Evolutionary conservation across 1,140 invertebrate species (phyloP).

Genomic region (Pectinophora gossypiella): DNA sequence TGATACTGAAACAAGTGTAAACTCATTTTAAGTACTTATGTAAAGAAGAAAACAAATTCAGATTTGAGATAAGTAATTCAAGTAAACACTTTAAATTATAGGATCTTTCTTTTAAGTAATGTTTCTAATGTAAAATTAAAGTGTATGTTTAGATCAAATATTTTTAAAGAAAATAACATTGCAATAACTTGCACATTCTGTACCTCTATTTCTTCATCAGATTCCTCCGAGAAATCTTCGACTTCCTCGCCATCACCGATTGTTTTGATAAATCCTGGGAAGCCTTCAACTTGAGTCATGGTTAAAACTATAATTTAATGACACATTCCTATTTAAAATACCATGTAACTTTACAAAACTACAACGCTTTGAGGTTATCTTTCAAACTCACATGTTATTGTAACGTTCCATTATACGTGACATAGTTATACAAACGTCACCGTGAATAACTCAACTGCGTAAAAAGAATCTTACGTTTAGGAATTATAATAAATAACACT

Average conservation of each 20-base stretch:
- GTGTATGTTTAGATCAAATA: no score
- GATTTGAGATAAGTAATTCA: no score
- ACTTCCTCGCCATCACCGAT: conserved; percentile 88
- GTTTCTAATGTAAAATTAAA: no score
- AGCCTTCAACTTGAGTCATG: conserved; percentile 32
- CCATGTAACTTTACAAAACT: conserved; percentile 10
- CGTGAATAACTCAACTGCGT: no score
- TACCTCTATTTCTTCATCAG: conserved; percentile 89
- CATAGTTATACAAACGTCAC: no score
- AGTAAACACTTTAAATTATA: no score
- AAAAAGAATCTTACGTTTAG: no score
- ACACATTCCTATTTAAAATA: background rate
- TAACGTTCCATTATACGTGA: conserved; percentile 8
- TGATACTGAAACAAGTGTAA: conserved; percentile 79
- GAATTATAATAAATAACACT: no score
- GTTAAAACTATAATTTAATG: conserved; percentile 6
- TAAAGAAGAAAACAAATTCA: no score
- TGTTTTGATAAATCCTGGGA: conserved; percentile 74
- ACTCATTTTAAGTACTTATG: background rate
- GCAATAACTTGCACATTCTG: conserved; percentile 18
- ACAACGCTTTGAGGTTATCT: conserved; percentile 28
- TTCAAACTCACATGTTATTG: conserved; percentile 29
- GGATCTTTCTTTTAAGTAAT: no score
- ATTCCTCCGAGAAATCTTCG: conserved; percentile 85
- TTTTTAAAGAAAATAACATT: background rate